Evolutionary conservation across 2,888 invertebrate genomes (phyloP).

Genomic region (Microctonus hyperodae): DNA sequence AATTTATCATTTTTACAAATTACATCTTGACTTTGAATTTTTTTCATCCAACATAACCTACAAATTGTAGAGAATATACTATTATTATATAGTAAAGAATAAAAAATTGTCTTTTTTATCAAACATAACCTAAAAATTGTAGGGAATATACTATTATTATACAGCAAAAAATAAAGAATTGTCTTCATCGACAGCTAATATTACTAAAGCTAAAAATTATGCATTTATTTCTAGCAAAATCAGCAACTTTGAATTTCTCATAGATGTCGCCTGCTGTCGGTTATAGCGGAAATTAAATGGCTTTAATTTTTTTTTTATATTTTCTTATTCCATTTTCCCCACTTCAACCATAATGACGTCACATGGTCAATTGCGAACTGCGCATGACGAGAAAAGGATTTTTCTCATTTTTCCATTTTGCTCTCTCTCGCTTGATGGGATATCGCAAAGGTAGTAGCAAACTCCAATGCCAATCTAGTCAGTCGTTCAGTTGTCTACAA

Average conservation of each 20-base stretch:
- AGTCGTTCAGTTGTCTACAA: slow-evolving; percentile 22
- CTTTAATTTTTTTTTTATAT: neutral
- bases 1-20: too few species aligned
- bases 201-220: neutral
- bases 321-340: neutral
- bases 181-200: neutral
- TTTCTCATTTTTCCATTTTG: slow-evolving; percentile 20
- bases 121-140: too few species aligned
- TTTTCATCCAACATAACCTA: too few species aligned
- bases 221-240: neutral
- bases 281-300: neutral
- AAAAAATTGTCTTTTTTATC: neutral
- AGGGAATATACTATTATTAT: too few species aligned
- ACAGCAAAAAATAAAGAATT: too few species aligned
- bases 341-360: too few species aligned
- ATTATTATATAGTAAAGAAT: too few species aligned
- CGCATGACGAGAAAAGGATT: slow-evolving; percentile 17
- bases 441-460: slow-evolving; percentile 14
- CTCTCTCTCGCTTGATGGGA: slow-evolving; percentile 11
- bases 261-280: neutral
- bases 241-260: too few species aligned
- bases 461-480: neutral
- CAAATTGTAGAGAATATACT: too few species aligned
- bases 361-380: neutral
- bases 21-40: too few species aligned